Evolutionary conservation across 2,113 vertebrate species (phyloP), one percentile per base, ranked within the genome.

Genomic region (Tetrao urogallus): DNA sequence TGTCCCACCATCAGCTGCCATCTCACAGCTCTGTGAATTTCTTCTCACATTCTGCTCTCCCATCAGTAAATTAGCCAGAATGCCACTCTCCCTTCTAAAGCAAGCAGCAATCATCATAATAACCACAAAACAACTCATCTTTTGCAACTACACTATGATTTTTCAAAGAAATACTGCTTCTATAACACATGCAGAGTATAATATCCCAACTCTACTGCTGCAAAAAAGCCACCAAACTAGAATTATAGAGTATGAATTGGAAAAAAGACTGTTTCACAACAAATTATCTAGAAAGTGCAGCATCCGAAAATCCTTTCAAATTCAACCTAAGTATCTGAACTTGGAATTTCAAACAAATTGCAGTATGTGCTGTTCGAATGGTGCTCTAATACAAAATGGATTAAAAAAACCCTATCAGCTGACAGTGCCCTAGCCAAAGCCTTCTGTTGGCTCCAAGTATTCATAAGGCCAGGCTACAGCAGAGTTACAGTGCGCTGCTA

Each of bases 361-460:
- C 89, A 95, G 85, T 91, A 64, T 38, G 82, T 94, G 90, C 93
- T 95, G 89, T 83, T 90, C 88, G 78, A 94, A 95, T 79, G 88
- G 86, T 92, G 76, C 82, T 94, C 61, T 86, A 38, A 43, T 50
- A 91, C 6, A 82, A 82, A 85, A 58, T 18, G 14, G 40, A 83
- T 63, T 38, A 16, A 11, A 5, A 17, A 24, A 22, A 56, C 72
- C 2, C 19, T 87, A 38, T 25, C 13, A 86, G 28, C 32, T 84
- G 69, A 82, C 63, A 79, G 72, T 92, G 89, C 61, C 88, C 86
- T 30, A 95, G 88, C 54, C 86, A 94, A 94, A 94, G 66, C 50
- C 61, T 52, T 70, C 45, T 64, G 64, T 74, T 52, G 25, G 36
- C 74, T 88, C 25, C 54, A 88, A 72, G 27, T 47, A 86, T 63